Percentiles rank a stretch among this genome's conserved stretches.
Evolutionary conservation across 2,888 invertebrate species (phyloP).

Genomic region (Dinocampus coccinellae): DNA sequence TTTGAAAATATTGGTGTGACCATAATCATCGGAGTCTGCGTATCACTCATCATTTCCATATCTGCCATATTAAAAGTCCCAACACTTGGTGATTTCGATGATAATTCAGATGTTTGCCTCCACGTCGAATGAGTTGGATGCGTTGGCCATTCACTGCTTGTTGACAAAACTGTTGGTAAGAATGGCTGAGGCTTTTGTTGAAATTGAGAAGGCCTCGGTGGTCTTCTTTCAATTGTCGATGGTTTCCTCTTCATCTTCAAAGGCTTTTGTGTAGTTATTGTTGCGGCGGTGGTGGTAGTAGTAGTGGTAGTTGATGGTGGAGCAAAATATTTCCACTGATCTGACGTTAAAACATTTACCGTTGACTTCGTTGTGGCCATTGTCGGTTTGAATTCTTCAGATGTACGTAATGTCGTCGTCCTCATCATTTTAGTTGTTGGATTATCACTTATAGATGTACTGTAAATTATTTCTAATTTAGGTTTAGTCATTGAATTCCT

Average conservation of each 20-base stretch:
- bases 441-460: conserved; percentile 52
- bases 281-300: conserved; percentile 31
- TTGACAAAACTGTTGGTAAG: conserved; percentile 46
- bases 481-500: conserved; percentile 36
- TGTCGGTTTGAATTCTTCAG: conserved; percentile 52
- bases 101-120: conserved; percentile 37
- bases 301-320: conserved; percentile 49
- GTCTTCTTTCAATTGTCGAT: background rate
- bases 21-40: conserved; percentile 49
- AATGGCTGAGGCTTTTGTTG: conserved; percentile 33
- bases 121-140: conserved; percentile 15
- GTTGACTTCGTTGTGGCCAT: conserved; percentile 49
- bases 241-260: background rate
- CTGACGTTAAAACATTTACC: conserved; percentile 52
- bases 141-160: background rate
- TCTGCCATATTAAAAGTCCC: conserved; percentile 31
- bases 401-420: conserved; percentile 49
- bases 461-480: conserved; percentile 50
- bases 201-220: background rate
- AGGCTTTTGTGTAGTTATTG: conserved; percentile 15
- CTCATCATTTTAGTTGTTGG: conserved; percentile 48
- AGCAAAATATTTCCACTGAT: conserved; percentile 69
- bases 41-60: conserved; percentile 31
- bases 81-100: conserved; percentile 23
- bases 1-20: conserved; percentile 55